Evolutionary conservation across 1,140 invertebrate genomes (phyloP), one percentile per base, ranked within the genome.

Genomic region (Bursaphelenchus mucronatus): DNA sequence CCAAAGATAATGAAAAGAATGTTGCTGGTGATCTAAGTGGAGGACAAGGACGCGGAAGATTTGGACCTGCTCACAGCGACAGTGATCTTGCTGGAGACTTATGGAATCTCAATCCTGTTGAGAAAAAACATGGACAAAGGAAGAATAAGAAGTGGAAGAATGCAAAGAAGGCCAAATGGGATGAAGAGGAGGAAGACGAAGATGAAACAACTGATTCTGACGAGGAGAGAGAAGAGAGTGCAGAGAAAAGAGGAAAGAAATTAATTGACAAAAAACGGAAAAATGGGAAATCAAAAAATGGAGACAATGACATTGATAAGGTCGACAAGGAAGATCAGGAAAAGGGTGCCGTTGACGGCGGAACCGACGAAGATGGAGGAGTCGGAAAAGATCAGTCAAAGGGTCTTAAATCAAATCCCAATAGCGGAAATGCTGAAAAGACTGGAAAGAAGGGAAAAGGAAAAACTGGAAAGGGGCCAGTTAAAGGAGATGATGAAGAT

Each of bases 321-420:
- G 40, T 3, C 13, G 63, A 63, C 63, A 46, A 43, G 10, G 43
- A 68, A 62, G 64, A 45, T 19, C 11, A 6, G 2, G 64, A 9
- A 4, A 69, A 66, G 8, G 67, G 49, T 13, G 61, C 64, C 8
- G 64, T 17, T 15, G 43, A 66, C 3, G 63, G 40, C 58, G 30
- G 66, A 15, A 67, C n/a, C 7, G 64, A 64, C 13, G 44, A 66
- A 68, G 30, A 15, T 13, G 56, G 56, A 63, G 11, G 56, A 62
- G 61, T 30, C n/a, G 3, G 54, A 4, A 55, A 55, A 4, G 19
- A 55, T 47, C 30, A n/a, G n/a, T n/a, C n/a, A 6, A 30, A 21
- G n/a, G 41, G 5, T 30, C 19, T 21, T 19, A 40, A 50, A 65
- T 41, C 53, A 61, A 43, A 61, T 21, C 19, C 39, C 46, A 51